A percentile compares a stretch with the other conserved stretches of the same genome.
These are phyloP conservation scores for Eidolon helvum DNA, from an alignment of 2,113 vertebrate species.

Conservation along the genomic window DNA sequence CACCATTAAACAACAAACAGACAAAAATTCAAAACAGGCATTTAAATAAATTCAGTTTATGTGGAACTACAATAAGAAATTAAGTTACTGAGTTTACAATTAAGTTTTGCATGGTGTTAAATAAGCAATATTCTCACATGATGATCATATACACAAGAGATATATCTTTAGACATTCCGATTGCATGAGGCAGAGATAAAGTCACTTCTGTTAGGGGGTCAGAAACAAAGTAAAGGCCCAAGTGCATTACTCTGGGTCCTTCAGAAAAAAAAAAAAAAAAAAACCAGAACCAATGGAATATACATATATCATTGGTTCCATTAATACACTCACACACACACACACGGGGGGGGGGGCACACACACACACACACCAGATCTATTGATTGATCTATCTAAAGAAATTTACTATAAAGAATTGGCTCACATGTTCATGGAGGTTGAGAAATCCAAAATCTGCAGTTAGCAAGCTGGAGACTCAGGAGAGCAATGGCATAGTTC, in stretches of 20 bases:
- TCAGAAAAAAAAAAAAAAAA: not conserved
- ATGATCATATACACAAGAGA: not conserved
- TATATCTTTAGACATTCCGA: not conserved
- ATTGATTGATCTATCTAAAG: not conserved
- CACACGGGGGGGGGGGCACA: too few relatives aligned
- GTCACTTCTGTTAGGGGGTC: not conserved
- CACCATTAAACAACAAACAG: not conserved
- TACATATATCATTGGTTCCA: too few relatives aligned
- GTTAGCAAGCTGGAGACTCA: not conserved
- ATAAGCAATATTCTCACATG: not conserved
- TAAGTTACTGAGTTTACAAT: not conserved
- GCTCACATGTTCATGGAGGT: not conserved
- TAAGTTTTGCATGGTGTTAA: not conserved
- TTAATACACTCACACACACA: too few relatives aligned
- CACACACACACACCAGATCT: too few relatives aligned
- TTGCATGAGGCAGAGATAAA: not conserved
- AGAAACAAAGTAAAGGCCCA: not conserved
- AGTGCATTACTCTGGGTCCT: not conserved
- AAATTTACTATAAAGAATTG: not conserved
- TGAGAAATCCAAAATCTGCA: not conserved
- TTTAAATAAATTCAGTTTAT: not conserved
- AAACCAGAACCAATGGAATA: not conserved
- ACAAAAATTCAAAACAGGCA: not conserved
- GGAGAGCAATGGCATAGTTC: not conserved
- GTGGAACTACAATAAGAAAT: not conserved